Evolutionary conservation across 1,140 invertebrate genomes (phyloP).

Genomic region (Galendromus occidentalis): DNA sequence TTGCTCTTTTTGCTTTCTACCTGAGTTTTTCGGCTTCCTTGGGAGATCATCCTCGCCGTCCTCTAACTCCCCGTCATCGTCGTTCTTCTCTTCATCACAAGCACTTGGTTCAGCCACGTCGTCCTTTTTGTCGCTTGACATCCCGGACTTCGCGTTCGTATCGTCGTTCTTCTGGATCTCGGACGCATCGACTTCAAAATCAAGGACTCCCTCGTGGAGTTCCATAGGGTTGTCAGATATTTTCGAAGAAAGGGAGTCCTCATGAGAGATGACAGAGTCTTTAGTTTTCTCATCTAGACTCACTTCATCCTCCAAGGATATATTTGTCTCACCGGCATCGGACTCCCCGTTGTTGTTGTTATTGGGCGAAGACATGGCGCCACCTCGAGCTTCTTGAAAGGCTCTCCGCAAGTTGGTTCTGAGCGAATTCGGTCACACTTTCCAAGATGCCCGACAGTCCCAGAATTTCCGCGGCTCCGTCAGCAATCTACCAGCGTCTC

Average conservation of each 20-base stretch:
- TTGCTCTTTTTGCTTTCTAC: not conserved
- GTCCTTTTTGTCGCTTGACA: not conserved
- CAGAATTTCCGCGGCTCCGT: no score
- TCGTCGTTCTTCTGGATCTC: not conserved
- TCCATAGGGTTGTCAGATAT: conserved; percentile 8
- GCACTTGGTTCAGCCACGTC: not conserved
- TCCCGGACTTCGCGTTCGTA: no score
- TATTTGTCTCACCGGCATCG: no score
- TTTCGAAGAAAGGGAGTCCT: conserved; percentile 3
- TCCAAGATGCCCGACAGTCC: no score
- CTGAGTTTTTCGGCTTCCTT: no score
- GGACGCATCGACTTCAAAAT: not conserved
- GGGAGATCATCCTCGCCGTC: not conserved
- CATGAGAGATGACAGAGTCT: conserved; percentile 1
- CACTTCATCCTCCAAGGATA: no score
- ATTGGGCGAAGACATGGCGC: not conserved
- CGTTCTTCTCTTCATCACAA: not conserved
- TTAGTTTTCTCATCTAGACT: conserved; percentile 3
- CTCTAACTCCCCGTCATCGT: not conserved
- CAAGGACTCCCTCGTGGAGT: not conserved
- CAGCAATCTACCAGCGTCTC: no score
- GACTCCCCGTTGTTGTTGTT: no score
- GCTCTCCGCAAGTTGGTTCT: no score
- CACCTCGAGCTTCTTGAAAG: no score
- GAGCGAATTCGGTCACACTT: no score